These are phyloP conservation scores for Fulmarus glacialis DNA, from an alignment of 2,113 vertebrate species.

Conservation along the genomic window DNA sequence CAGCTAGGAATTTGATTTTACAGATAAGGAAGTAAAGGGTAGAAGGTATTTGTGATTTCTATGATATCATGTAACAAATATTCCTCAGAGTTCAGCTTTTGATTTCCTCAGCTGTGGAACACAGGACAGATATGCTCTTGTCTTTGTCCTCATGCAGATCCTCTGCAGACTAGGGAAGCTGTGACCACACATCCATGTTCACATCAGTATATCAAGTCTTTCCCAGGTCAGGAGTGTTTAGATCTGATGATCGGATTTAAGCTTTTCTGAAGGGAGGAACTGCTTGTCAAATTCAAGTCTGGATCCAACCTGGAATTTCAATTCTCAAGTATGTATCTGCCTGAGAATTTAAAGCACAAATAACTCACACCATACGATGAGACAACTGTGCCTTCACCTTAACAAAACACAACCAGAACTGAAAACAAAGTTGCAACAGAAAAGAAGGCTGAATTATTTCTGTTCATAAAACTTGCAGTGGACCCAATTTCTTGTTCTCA, in stretches of 20 bases:
- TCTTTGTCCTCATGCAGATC: not conserved
- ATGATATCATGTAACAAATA: not conserved
- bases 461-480: not conserved
- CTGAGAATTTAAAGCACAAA: not conserved
- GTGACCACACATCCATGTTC: not conserved
- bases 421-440: not conserved
- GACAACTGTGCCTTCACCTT: not conserved
- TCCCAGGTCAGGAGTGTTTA: not conserved
- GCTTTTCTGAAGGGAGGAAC: not conserved
- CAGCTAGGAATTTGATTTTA: not conserved
- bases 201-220: not conserved
- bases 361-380: not conserved
- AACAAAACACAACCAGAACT: not conserved
- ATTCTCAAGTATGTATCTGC: not conserved
- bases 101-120: not conserved
- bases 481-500: not conserved
- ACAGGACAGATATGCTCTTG: not conserved
- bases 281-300: not conserved
- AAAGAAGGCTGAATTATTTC: not conserved
- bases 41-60: not conserved
- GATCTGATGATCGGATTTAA: not conserved
- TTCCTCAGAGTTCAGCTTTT: not conserved
- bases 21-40: not conserved
- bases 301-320: not conserved
- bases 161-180: not conserved